phyloP scores from a whole-genome alignment of 2,797 vertebrate genomes.

The Diceros bicornis region DNA sequence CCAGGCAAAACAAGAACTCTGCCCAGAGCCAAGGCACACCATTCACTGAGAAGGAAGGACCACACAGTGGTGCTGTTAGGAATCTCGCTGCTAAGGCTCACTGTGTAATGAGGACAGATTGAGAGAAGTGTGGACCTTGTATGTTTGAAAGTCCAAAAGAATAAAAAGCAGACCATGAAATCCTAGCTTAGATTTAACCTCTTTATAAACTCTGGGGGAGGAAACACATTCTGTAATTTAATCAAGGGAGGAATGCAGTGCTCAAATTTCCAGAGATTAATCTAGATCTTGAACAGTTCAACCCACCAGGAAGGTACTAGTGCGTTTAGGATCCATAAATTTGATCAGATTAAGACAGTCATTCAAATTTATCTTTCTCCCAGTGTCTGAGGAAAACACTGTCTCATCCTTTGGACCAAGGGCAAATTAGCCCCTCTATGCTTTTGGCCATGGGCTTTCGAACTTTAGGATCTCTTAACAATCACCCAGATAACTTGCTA shows the following conservation, averaged over 20 bases:
- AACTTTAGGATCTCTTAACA: background rate
- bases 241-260: background rate
- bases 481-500: background rate
- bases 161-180: background rate
- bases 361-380: conserved; percentile 19
- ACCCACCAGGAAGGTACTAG: background rate
- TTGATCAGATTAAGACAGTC: background rate
- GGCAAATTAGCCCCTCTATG: background rate
- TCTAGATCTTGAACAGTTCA: background rate
- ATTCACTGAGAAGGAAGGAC: background rate
- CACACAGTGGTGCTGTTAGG: background rate
- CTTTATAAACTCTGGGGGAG: background rate
- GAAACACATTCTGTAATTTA: background rate
- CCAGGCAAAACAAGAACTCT: background rate
- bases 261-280: background rate
- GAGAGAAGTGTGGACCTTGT: background rate
- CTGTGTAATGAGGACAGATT: background rate
- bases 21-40: background rate
- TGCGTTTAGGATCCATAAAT: conserved; percentile 26
- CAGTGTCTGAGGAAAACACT: background rate
- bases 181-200: background rate
- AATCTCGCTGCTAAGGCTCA: background rate
- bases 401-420: background rate
- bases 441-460: background rate
- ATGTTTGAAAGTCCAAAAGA: conserved; percentile 12